Conservation (phyloP, 2,113 vertebrate species). For the Scophthalmus maximus region DNA sequence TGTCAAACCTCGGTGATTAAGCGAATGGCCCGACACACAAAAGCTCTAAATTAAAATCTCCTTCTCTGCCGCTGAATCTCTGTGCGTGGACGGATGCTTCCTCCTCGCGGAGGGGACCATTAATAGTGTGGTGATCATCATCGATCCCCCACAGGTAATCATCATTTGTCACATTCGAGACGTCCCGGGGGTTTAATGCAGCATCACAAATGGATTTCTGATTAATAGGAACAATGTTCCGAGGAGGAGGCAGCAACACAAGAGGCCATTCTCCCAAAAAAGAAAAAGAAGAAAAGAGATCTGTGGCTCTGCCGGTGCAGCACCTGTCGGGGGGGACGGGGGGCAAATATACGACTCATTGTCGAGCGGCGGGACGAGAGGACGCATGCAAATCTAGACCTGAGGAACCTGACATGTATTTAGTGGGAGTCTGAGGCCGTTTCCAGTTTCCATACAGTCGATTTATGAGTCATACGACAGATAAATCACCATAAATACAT, state of each 20-base stretch:
- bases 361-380: background rate
- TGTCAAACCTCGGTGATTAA: conserved; percentile 46
- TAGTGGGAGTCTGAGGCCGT: no score
- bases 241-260: conserved; percentile 47
- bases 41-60: conserved; percentile 64
- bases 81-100: conserved; percentile 59
- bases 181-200: conserved; percentile 73
- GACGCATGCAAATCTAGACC: background rate
- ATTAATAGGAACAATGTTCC: conserved; percentile 74
- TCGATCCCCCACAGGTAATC: conserved; percentile 77
- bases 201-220: conserved; percentile 78
- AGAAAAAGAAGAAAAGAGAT: no score
- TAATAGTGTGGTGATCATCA: conserved; percentile 77
- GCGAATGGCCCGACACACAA: conserved; percentile 50
- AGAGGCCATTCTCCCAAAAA: conserved; percentile 51
- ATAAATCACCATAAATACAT: no score
- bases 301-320: conserved; percentile 18
- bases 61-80: conserved; percentile 35
- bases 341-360: conserved; percentile 28
- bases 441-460: background rate
- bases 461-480: background rate
- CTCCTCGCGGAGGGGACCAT: conserved; percentile 62
- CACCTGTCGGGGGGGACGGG: background rate
- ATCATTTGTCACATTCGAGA: conserved; percentile 77
- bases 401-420: background rate